phyloP scores from a whole-genome alignment of 2,797 vertebrate species.

The Falco concolor region DNA sequence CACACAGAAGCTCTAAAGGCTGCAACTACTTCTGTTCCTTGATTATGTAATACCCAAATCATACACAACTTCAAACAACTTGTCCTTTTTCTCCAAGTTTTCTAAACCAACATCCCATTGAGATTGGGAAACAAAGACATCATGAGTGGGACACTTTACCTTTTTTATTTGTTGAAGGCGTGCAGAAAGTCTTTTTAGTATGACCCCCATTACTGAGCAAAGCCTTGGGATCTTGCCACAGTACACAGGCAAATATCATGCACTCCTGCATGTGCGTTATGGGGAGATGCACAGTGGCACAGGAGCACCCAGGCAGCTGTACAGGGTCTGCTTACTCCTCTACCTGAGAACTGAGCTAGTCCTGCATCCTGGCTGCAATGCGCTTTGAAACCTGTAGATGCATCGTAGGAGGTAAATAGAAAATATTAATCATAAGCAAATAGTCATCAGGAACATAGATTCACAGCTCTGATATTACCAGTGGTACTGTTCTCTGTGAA shows the following conservation, averaged over 20 bases:
- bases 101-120: neutral
- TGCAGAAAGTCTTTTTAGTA: neutral
- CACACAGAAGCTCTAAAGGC: neutral
- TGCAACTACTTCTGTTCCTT: neutral
- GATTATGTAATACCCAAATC: neutral
- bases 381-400: neutral
- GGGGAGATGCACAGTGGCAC: neutral
- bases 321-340: neutral
- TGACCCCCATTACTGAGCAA: neutral
- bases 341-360: neutral
- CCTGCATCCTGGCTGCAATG: neutral
- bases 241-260: neutral
- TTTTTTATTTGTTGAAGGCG: neutral
- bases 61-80: neutral
- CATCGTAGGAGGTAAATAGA: neutral
- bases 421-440: neutral
- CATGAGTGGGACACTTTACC: neutral
- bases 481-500: neutral
- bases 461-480: neutral
- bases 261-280: no score
- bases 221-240: neutral
- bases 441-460: neutral
- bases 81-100: neutral
- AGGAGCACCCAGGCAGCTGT: neutral
- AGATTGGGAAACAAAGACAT: neutral